A percentile compares a stretch with the other conserved stretches of the same genome.
Evolutionary conservation across 2,888 invertebrate species (phyloP).

Genomic region (Nineta flava): DNA sequence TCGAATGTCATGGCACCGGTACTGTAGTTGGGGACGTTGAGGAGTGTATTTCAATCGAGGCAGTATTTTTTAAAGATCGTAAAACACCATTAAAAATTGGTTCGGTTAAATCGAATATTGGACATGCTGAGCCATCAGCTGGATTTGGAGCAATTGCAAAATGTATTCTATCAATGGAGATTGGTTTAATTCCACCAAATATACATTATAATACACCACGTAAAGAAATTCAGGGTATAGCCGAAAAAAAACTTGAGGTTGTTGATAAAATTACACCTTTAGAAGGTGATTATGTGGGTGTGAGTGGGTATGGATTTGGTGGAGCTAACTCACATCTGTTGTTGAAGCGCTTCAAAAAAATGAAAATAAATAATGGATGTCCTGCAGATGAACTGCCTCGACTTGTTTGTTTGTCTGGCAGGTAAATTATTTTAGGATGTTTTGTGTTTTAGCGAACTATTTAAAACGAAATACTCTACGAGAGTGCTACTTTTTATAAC

Average conservation of each 20-base stretch:
- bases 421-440: slow-evolving; percentile 27
- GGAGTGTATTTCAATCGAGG: slow-evolving; percentile 69
- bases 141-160: slow-evolving; percentile 72
- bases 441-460: no score
- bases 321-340: slow-evolving; percentile 70
- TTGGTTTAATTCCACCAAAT: slow-evolving; percentile 69
- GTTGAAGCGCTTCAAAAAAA: slow-evolving; percentile 40
- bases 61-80: slow-evolving; percentile 58
- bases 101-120: slow-evolving; percentile 86
- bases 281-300: slow-evolving; percentile 58
- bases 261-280: slow-evolving; percentile 56
- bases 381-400: slow-evolving; percentile 53
- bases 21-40: slow-evolving; percentile 82
- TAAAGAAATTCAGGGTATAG: slow-evolving; percentile 40
- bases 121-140: slow-evolving; percentile 79
- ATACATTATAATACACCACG: slow-evolving; percentile 47
- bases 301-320: slow-evolving; percentile 90
- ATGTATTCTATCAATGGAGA: slow-evolving; percentile 55
- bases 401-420: slow-evolving; percentile 57
- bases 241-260: slow-evolving; percentile 47
- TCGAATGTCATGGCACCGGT: slow-evolving; percentile 80
- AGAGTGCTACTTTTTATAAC: no score
- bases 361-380: slow-evolving; percentile 42
- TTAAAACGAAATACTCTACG: not conserved
- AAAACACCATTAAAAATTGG: slow-evolving; percentile 66